Conservation (phyloP, 1,140 invertebrate genomes). For the Tetragonula clypearis region DNA sequence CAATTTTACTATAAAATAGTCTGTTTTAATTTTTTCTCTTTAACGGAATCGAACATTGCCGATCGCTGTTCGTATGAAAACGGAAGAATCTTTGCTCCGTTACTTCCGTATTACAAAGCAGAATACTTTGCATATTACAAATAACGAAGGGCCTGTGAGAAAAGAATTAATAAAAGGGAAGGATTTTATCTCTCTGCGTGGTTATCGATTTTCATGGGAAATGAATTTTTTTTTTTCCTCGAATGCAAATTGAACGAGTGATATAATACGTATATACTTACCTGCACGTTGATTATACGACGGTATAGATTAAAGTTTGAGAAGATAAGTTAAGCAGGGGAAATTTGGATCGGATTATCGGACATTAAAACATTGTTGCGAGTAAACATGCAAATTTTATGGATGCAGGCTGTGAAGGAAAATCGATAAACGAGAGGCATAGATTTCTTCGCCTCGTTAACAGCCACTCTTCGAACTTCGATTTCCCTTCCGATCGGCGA, state of each 20-base stretch:
- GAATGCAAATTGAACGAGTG: neutral
- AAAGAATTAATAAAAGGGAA: neutral
- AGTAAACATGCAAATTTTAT: constrained; percentile 14
- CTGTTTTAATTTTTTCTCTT: too few species aligned
- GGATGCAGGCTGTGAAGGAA: neutral
- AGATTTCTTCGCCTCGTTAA: constrained; percentile 10
- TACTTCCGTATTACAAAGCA: neutral
- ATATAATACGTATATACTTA: neutral
- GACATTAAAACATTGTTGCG: neutral
- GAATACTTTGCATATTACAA: neutral
- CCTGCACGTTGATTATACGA: neutral
- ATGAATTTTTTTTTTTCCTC: neutral
- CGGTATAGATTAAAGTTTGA: neutral
- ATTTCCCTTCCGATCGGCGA: neutral
- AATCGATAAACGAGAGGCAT: neutral
- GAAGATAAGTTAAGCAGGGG: neutral
- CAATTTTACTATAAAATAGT: too few species aligned
- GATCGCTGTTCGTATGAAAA: neutral
- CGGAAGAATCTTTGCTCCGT: neutral
- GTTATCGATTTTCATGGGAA: neutral
- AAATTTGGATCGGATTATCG: constrained; percentile 3
- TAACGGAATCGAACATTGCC: too few species aligned
- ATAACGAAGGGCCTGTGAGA: neutral
- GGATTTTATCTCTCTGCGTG: neutral
- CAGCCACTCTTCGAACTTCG: neutral